phyloP scores from a whole-genome alignment of 2,888 invertebrate species.

The Ochropleura plecta region DNA sequence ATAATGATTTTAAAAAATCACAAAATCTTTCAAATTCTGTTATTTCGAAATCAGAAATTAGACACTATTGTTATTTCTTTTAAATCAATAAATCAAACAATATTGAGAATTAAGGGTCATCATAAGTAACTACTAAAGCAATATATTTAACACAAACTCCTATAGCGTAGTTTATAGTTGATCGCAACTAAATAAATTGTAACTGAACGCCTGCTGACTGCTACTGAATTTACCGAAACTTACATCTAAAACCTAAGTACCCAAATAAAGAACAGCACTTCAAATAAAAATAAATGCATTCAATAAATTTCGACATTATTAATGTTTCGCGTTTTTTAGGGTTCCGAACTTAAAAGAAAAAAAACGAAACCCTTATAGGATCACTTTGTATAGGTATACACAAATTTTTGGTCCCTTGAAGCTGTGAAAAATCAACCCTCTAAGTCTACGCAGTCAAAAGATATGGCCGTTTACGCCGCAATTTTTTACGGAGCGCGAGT shows the following conservation, averaged over 20 bases:
- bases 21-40: not conserved
- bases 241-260: not conserved
- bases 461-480: too few relatives aligned
- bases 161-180: conserved; percentile 23
- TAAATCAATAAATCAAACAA: not conserved
- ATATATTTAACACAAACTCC: conserved; percentile 23
- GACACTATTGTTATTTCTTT: not conserved
- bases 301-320: not conserved
- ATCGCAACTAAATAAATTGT: conserved; percentile 22
- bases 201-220: conserved; percentile 12
- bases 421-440: too few relatives aligned
- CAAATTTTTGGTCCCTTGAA: too few relatives aligned
- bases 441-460: too few relatives aligned
- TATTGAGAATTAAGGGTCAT: not conserved
- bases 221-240: conserved; percentile 7
- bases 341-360: too few relatives aligned
- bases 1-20: too few relatives aligned
- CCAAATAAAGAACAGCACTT: not conserved
- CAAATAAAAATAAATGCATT: not conserved
- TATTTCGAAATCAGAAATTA: not conserved
- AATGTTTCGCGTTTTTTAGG: not conserved
- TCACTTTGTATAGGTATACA: too few relatives aligned
- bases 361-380: too few relatives aligned
- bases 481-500: too few relatives aligned
- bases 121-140: not conserved